Evolutionary conservation across 2,113 vertebrate genomes (phyloP).

Genomic region (Corydoras maculifer): DNA sequence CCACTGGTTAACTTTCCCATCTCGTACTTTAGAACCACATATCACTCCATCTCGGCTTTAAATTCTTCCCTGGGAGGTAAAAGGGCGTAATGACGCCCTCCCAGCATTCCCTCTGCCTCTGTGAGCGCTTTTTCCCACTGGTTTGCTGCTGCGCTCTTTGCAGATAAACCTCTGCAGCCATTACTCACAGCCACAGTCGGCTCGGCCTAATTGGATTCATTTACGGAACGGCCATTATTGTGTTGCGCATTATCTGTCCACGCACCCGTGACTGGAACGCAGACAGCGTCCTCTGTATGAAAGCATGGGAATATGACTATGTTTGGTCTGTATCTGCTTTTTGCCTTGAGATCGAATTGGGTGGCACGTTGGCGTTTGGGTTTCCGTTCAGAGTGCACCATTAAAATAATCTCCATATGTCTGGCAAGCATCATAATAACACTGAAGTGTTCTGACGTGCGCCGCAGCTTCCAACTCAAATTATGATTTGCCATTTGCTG

Average conservation of each 20-base stretch:
- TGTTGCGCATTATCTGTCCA: constrained; percentile 32
- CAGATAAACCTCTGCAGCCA: constrained; percentile 16
- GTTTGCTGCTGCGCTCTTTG: constrained; percentile 7
- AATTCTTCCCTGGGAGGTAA: constrained; percentile 13
- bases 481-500: too few species aligned
- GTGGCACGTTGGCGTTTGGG: background rate
- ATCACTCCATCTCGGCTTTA: constrained; percentile 17
- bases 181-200: constrained; percentile 5
- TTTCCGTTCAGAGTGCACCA: too few species aligned
- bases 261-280: constrained; percentile 37
- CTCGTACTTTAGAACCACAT: background rate
- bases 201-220: constrained; percentile 18
- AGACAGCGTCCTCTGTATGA: constrained; percentile 15
- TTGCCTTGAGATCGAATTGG: background rate
- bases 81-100: constrained; percentile 15
- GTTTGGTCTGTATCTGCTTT: background rate
- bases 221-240: constrained; percentile 20
- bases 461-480: too few species aligned
- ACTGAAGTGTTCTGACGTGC: too few species aligned
- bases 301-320: constrained; percentile 23
- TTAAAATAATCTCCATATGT: too few species aligned
- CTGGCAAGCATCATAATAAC: too few species aligned
- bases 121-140: constrained; percentile 14
- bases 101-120: constrained; percentile 2
- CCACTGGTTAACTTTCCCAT: background rate